These are phyloP conservation scores for Sphaeridia pumilis DNA, from an alignment of 2,888 invertebrate species.

Conservation along the genomic window DNA sequence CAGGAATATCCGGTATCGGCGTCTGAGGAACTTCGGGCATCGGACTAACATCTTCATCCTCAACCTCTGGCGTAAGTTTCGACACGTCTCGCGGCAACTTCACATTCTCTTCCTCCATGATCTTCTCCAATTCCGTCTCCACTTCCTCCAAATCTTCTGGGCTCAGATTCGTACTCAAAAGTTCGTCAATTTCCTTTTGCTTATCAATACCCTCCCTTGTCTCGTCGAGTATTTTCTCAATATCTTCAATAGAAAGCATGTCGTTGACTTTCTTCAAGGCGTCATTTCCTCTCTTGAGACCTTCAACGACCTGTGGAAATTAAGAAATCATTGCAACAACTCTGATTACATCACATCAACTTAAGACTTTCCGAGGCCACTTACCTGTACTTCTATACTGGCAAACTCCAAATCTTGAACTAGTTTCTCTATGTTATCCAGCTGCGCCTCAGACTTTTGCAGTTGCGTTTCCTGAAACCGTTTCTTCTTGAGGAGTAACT, in stretches of 20 bases:
- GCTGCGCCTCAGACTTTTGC: conserved; percentile 70
- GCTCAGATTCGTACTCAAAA: conserved; percentile 66
- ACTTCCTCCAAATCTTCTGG: conserved; percentile 80
- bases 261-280: conserved; percentile 85
- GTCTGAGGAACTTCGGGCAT: conserved; percentile 34
- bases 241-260: conserved; percentile 79
- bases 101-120: conserved; percentile 47
- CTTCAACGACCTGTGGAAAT: conserved; percentile 74
- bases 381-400: conserved; percentile 68
- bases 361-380: too few species aligned
- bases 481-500: conserved; percentile 81
- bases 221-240: conserved; percentile 92
- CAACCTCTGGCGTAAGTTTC: conserved; percentile 27
- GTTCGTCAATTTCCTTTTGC: conserved; percentile 76
- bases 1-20: conserved; percentile 20
- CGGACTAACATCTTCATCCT: conserved; percentile 20
- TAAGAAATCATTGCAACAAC: too few species aligned
- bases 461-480: conserved; percentile 85
- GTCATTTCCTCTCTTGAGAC: conserved; percentile 79
- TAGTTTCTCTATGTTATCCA: conserved; percentile 80
- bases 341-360: too few species aligned
- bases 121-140: conserved; percentile 71
- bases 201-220: conserved; percentile 89
- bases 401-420: conserved; percentile 87
- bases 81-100: conserved; percentile 20